Evolutionary conservation across 2,113 vertebrate genomes (phyloP).

Genomic region (Acanthochromis polyacanthus): DNA sequence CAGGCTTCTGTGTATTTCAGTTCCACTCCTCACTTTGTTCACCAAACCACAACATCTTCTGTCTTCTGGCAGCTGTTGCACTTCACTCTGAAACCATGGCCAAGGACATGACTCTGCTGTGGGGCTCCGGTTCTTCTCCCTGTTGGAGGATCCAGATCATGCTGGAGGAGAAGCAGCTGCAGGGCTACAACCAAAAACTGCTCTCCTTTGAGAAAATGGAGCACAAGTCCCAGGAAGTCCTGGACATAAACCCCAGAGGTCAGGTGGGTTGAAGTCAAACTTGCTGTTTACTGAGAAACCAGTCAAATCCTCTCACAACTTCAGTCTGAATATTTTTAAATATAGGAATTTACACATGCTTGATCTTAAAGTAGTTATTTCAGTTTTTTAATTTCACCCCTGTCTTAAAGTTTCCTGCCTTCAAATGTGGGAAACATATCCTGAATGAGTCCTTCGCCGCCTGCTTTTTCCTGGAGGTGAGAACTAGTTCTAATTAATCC

Average conservation of each 20-base stretch:
- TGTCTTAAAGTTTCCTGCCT: constrained; percentile 77
- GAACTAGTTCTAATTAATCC: neutral
- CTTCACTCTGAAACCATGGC: constrained; percentile 68
- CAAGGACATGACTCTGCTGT: constrained; percentile 77
- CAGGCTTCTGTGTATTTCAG: too few species aligned
- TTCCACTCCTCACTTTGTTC: neutral
- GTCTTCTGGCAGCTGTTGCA: too few species aligned
- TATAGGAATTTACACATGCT: neutral
- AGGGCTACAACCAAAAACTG: constrained; percentile 75
- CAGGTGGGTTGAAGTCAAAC: constrained; percentile 65
- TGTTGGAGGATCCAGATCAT: constrained; percentile 84
- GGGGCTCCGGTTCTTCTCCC: constrained; percentile 83
- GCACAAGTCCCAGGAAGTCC: constrained; percentile 76
- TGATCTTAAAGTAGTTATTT: too few species aligned
- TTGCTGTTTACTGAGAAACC: too few species aligned
- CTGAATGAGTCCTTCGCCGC: constrained; percentile 82
- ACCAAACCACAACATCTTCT: neutral
- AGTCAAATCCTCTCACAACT: neutral
- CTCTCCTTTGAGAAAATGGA: constrained; percentile 82
- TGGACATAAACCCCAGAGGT: constrained; percentile 80
- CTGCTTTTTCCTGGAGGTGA: constrained; percentile 86
- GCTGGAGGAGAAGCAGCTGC: constrained; percentile 84
- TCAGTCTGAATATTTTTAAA: neutral
- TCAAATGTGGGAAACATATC: constrained; percentile 72
- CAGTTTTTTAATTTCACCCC: neutral